phyloP scores from a whole-genome alignment of 2,797 vertebrate genomes.

The Rallus crepitans region DNA sequence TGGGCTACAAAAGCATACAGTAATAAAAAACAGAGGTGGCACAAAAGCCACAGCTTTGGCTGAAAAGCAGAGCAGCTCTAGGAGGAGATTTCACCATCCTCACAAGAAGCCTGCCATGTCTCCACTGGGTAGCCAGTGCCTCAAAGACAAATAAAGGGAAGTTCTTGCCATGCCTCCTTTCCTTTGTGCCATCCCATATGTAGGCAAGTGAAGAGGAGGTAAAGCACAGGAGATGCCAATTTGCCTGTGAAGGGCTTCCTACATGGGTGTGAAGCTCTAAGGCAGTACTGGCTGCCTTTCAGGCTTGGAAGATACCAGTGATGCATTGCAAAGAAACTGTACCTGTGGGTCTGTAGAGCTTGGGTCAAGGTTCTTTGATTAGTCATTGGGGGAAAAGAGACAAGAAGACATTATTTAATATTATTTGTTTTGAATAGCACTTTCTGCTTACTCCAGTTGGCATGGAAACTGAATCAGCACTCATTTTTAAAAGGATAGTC shows the following conservation, averaged over 20 bases:
- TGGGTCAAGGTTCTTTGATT: conserved; percentile 1
- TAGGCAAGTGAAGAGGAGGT: background rate
- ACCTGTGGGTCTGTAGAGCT: background rate
- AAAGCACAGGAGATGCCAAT: background rate
- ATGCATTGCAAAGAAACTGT: background rate
- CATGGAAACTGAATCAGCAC: conserved; percentile 64
- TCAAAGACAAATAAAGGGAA: background rate
- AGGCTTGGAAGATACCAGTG: background rate
- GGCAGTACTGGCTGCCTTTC: background rate
- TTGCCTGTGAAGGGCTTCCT: background rate
- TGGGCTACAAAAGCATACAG: background rate
- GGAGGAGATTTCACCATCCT: background rate
- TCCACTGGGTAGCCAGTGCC: background rate
- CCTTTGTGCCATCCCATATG: background rate
- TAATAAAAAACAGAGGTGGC: background rate
- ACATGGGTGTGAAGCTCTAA: background rate
- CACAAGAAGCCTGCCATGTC: background rate
- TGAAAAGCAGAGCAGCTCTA: background rate
- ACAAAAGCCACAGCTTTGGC: background rate
- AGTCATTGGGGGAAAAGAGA: background rate
- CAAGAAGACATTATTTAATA: background rate
- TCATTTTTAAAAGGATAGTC: conserved; percentile 10
- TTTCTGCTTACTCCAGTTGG: conserved; percentile 50
- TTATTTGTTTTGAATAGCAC: conserved; percentile 42
- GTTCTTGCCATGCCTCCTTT: background rate